Evolutionary conservation across 2,797 vertebrate genomes (phyloP), one percentile per base, ranked within the genome.

Genomic region (Chelon labrosus): DNA sequence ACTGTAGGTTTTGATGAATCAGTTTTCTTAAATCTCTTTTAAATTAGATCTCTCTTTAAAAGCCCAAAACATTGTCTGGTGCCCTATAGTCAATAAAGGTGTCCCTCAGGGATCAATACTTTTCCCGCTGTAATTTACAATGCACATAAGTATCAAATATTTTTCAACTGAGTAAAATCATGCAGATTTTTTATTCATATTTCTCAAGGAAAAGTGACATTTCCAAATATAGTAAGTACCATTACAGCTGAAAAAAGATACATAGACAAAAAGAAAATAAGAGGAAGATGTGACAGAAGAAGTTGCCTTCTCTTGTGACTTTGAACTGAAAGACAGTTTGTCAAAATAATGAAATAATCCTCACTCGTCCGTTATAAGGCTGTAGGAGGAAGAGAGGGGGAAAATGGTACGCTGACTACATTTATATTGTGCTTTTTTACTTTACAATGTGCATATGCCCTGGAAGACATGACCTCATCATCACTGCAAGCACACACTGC

Each of bases 321-420:
- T 16, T 70, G 44, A 68, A 50, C 10, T 38, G 13, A 58, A 57
- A 75, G 39, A 11, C 46, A 63, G 16, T 55, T 55, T 27, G 13
- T 58, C 12, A 2, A 52, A 47, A 47, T 50, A 49, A 55, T 55
- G 59, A 63, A 9, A 49, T 1, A 56, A 56, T 72, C 42, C 19
- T 47, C 52, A 17, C 47, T 58, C 38, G 31, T 25, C 47, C 39
- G 1, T 46, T 64, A 55, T 16, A 41, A 22, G 44, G 35, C 5
- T 61, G 41, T 20, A 11, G 10, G 39, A 55, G 52, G 50, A 42
- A 56, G 44, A 68, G 16, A 12, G 47, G 47, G 35, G 59, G 37
- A 35, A 55, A 31, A 56, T 16, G 11, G 10, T 14, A 52, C 37
- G 19, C n/a, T 19, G 19, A 51, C 20, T 52, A 2, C 8, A 37